Base-by-base conservation (phyloP, 1,140 invertebrate genomes). In the Ceratosolen fusciceps region DNA sequence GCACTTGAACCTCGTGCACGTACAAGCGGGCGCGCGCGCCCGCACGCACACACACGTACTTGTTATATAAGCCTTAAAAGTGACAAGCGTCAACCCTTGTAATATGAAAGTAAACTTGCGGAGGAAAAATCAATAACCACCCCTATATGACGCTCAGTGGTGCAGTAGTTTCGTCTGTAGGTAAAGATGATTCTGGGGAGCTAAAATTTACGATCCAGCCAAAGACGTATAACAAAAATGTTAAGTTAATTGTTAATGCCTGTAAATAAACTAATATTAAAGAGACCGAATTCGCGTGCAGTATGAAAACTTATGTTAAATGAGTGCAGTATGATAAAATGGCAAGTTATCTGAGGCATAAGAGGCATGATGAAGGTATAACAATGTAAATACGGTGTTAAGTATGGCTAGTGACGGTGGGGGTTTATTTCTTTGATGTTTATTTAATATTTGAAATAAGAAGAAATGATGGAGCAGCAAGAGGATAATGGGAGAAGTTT, bases 381-480 rank as follows among this genome's bases (percentile, higher is more conserved):
- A 68, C 71, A 67, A 79, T 79, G 77, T 79, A 79, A 79, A 79
- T 79, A 79, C 31, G n/a, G 56, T 56, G 26, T 43, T 16, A 72
- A 79, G 52, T 52, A 73, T 79, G 77, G 39, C 56, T 54, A 79
- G 70, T 21, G 56, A 79, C 29, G 70, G 68, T 21, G 70, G 70
- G 49, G 31, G 31, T 49, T 79, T 60, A 29, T 56, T 77, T 71
- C 24, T 77, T 77, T 79, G 34, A 70, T 37, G 24, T 79, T 78
- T 78, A 43, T 78, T 78, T 60, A 43, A 49, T 26, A 21, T n/a
- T 73, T 68, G 29, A 21, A 52, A 8, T 65, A 81, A 60, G 83
- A 81, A n/a, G n/a, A n/a, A n/a, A n/a, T n/a, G 78, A 90, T 90
- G 89, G 87, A 88, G 56, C 85, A 85, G n/a, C 86, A 89, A 80